Evolutionary conservation across 2,113 vertebrate species (phyloP).

Genomic region (Potamarius usumacintae): DNA sequence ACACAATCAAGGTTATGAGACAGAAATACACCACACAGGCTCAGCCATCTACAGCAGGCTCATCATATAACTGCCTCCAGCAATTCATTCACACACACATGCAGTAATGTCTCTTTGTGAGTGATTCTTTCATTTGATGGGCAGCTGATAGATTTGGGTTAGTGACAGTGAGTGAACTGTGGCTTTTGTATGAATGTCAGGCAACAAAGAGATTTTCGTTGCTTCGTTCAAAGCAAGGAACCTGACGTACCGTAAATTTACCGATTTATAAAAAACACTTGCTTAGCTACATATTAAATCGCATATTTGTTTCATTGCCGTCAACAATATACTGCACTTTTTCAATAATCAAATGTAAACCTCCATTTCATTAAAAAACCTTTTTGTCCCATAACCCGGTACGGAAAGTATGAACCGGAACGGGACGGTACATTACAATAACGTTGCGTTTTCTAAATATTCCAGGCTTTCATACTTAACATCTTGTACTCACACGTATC

Average conservation of each 20-base stretch:
- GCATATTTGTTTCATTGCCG: not conserved
- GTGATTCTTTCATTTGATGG: slow-evolving; percentile 28
- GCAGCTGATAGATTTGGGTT: slow-evolving; percentile 52
- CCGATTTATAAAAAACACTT: not conserved
- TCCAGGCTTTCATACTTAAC: too few species aligned
- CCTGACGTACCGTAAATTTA: not conserved
- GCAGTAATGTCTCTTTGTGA: not conserved
- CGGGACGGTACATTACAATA: too few species aligned
- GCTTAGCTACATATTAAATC: too few species aligned
- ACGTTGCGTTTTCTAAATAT: too few species aligned
- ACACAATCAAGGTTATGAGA: slow-evolving; percentile 1
- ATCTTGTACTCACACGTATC: too few species aligned
- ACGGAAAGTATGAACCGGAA: too few species aligned
- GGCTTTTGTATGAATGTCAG: not conserved
- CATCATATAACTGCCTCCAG: not conserved
- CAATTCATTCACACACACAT: not conserved
- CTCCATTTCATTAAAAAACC: not conserved
- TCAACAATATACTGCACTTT: not conserved
- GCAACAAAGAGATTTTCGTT: not conserved
- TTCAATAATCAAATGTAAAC: not conserved
- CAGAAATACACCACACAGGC: not conserved
- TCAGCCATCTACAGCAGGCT: not conserved
- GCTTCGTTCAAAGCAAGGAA: not conserved
- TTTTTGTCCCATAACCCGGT: too few species aligned
- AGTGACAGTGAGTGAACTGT: slow-evolving; percentile 4